Conservation (phyloP, 2,888 invertebrate genomes). For the Plagodis dolabraria region DNA sequence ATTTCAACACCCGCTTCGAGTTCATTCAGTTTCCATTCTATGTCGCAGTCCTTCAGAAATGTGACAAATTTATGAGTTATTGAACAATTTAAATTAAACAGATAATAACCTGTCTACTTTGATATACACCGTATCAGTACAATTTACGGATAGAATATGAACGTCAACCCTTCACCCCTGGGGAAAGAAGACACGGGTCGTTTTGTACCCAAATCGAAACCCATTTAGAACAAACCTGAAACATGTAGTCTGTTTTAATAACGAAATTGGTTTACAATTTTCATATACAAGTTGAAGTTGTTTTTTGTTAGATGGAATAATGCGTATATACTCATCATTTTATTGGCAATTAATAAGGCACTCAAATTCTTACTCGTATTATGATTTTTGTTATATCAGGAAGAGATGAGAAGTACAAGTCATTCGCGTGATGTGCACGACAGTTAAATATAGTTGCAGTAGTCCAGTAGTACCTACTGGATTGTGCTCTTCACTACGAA, state of each 20-base stretch:
- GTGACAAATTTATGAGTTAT: too few relatives aligned
- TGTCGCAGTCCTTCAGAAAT: too few relatives aligned
- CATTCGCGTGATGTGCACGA: too few relatives aligned
- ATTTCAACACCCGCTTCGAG: too few relatives aligned
- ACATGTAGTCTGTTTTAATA: conserved; percentile 21
- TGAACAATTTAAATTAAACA: neutral
- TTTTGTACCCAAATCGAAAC: conserved; percentile 28
- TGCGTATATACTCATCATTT: neutral
- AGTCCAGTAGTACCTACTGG: too few relatives aligned
- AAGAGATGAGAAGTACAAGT: too few relatives aligned
- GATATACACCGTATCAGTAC: neutral
- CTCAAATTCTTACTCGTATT: too few relatives aligned
- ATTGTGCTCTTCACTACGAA: too few relatives aligned
- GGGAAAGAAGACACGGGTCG: conserved; percentile 38
- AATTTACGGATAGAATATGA: conserved; percentile 36
- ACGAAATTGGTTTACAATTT: conserved; percentile 30
- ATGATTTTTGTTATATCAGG: too few relatives aligned
- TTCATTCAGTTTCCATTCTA: too few relatives aligned
- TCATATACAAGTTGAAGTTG: conserved; percentile 14
- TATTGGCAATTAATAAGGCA: too few relatives aligned
- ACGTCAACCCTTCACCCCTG: conserved; percentile 44
- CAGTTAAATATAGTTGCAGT: too few relatives aligned
- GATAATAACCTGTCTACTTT: neutral
- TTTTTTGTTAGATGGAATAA: neutral
- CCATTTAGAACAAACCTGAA: conserved; percentile 17